Base-by-base conservation (phyloP, 2,797 vertebrate genomes). In the Darevskia mixta region DNA sequence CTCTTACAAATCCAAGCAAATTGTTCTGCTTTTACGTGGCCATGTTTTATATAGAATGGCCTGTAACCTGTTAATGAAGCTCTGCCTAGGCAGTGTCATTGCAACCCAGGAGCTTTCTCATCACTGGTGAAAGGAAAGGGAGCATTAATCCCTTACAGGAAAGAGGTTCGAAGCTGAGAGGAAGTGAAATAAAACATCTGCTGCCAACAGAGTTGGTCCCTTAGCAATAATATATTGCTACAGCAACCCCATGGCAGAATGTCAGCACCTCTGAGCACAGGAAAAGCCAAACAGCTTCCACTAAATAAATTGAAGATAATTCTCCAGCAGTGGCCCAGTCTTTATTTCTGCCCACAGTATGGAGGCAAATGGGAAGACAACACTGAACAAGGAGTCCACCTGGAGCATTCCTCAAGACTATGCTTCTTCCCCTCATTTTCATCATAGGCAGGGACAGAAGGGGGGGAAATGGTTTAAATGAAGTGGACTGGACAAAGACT, bases 21-120 rank as follows among this genome's bases (percentile, higher is more conserved):
- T 35, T 83, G 92, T 72, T 87, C 90, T 49, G 1, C 83, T 77
- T 45, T 18, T 89, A 67, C 92, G 87, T 80, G 92, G 88, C 6
- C 2, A 79, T 66, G 61, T 38, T 89, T 0, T 82, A 1, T 82
- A 1, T 32, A 79, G 66, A 29, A 69, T 38, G 78, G 79, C 29
- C 80, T 61, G 83, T 87, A 89, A 81, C 64, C 86, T 61, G 27
- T 18, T 80, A 38, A 88, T 83, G 1, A 64, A 83, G 87, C 27
- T 35, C 13, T 23, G 75, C 9, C 76, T 58, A 71, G 38, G 41
- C 15, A 0, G 0, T 58, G 67, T 83, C 85, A 64, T 55, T 55
- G 35, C 86, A 88, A 72, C 77, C 2, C 0, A 20, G 5, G 8
- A 41, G 79, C 45, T 1, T 69, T 49, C 78, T 0, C 6, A 9